Conservation (phyloP, 2,797 vertebrate genomes). For the Hafferia zeledoni region DNA sequence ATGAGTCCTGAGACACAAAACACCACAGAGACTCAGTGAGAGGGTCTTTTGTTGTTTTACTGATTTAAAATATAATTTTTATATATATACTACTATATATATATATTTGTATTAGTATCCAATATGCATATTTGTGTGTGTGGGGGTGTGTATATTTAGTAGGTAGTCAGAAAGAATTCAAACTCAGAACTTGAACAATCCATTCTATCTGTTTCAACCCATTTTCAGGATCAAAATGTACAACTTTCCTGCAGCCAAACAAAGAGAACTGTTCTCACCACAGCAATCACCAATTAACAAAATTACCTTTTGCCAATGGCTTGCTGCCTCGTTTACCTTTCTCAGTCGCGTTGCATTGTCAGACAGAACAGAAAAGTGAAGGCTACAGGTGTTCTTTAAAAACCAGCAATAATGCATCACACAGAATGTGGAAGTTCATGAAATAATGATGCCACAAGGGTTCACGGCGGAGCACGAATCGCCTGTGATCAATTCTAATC, state of each 20-base stretch:
- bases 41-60: neutral
- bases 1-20: neutral
- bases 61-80: neutral
- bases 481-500: constrained; percentile 13
- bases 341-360: neutral
- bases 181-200: neutral
- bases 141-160: too few relatives aligned
- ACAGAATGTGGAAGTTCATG: neutral
- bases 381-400: constrained; percentile 29
- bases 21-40: neutral
- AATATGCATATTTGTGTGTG: too few relatives aligned
- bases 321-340: neutral
- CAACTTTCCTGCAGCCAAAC: neutral
- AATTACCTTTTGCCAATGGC: neutral
- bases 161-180: neutral
- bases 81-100: too few relatives aligned
- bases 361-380: neutral
- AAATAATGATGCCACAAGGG: constrained; percentile 50
- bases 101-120: neutral
- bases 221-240: neutral
- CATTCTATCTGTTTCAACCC: neutral
- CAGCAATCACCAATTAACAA: neutral
- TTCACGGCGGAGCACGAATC: neutral
- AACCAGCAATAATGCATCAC: neutral
- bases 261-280: neutral